Evolutionary conservation across 2,797 vertebrate genomes (phyloP).

Genomic region (Pseudochromis fuscus): DNA sequence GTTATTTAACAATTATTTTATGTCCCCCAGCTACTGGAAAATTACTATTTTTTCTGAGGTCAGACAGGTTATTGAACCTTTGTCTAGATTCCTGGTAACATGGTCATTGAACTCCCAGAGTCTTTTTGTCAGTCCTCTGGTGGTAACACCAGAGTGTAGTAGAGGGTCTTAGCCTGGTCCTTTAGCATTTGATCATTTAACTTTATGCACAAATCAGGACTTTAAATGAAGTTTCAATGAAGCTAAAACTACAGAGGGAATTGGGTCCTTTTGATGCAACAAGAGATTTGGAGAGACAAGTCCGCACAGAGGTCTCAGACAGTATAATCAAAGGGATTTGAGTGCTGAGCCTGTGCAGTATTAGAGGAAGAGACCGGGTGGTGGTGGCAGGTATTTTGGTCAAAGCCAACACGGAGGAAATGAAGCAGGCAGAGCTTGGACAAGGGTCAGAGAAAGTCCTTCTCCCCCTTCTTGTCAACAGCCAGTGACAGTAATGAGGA

Average conservation of each 20-base stretch:
- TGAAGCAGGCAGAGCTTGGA: constrained; percentile 36
- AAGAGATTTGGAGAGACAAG: constrained; percentile 44
- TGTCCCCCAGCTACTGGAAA: too few relatives aligned
- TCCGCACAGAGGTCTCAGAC: constrained; percentile 33
- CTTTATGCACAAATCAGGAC: neutral
- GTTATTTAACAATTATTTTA: too few relatives aligned
- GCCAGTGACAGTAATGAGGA: constrained; percentile 34
- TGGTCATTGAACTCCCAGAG: too few relatives aligned
- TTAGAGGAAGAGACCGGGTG: constrained; percentile 9
- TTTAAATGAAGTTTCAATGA: constrained; percentile 56
- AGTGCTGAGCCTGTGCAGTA: constrained; percentile 13
- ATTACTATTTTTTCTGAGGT: too few relatives aligned
- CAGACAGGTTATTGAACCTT: constrained; percentile 5
- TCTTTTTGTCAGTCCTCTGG: neutral
- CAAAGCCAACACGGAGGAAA: constrained; percentile 33
- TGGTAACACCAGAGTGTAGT: neutral
- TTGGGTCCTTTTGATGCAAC: constrained; percentile 57
- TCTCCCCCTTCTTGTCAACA: constrained; percentile 31
- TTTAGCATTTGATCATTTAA: constrained; percentile 35
- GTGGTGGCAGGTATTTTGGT: constrained; percentile 31
- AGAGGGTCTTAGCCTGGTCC: neutral
- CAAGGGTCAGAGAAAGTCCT: constrained; percentile 34
- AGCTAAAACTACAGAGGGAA: constrained; percentile 48
- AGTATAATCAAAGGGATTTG: constrained; percentile 56
- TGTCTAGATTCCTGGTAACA: too few relatives aligned